These are phyloP conservation scores for Aphidoletes aphidimyza DNA, from an alignment of 2,888 invertebrate genomes.

Conservation along the genomic window DNA sequence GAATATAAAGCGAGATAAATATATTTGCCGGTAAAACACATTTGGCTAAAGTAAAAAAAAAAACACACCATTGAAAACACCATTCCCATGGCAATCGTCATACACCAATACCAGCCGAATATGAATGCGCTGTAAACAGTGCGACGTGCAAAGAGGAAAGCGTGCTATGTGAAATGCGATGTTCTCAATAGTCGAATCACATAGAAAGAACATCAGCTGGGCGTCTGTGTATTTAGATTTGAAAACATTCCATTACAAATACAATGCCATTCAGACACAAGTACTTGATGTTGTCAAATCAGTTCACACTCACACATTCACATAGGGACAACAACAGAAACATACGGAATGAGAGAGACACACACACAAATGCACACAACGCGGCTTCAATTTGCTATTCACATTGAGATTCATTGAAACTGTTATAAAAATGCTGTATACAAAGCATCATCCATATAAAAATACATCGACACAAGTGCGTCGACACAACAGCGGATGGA, in stretches of 20 bases:
- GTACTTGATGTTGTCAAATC: neutral
- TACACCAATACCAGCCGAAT: neutral
- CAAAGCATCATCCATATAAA: neutral
- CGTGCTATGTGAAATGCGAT: neutral
- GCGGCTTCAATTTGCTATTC: neutral
- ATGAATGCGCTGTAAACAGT: too few species aligned
- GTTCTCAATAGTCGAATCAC: neutral
- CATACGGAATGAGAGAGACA: too few species aligned
- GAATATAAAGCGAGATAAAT: conserved; percentile 39
- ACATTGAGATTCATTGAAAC: neutral
- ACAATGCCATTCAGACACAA: neutral
- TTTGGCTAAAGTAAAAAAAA: neutral
- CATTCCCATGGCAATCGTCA: conserved; percentile 41
- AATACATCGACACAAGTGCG: neutral
- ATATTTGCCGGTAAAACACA: conserved; percentile 39
- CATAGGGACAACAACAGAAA: neutral
- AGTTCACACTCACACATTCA: neutral
- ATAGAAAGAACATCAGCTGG: conserved; percentile 33
- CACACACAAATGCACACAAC: neutral
- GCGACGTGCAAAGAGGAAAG: neutral
- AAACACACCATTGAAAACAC: neutral
- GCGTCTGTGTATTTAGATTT: conserved; percentile 18
- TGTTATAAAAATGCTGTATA: neutral
- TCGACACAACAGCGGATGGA: neutral
- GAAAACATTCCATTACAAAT: conserved; percentile 36